Evolutionary conservation across 2,113 vertebrate genomes (phyloP).

Genomic region (Lichenostomus cassidix): DNA sequence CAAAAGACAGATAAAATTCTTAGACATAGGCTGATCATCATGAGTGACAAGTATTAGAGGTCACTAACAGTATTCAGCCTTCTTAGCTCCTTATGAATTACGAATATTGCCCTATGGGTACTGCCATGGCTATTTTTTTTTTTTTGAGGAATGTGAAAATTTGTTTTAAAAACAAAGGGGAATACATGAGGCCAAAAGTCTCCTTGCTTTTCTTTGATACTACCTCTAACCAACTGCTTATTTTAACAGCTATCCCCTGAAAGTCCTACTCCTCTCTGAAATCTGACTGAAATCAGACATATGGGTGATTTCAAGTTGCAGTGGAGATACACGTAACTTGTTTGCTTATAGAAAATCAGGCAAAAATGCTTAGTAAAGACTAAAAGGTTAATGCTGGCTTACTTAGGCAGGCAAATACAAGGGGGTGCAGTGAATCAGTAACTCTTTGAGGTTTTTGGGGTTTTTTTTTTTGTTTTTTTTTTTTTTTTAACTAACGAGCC

Average conservation of each 20-base stretch:
- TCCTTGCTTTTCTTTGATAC: neutral
- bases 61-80: neutral
- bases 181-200: neutral
- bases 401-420: neutral
- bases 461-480: no score
- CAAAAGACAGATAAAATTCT: neutral
- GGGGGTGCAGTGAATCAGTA: neutral
- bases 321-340: rapidly evolving
- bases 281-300: neutral
- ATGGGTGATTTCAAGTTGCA: neutral
- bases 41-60: neutral
- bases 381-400: neutral
- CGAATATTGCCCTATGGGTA: neutral
- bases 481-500: neutral
- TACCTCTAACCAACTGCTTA: neutral
- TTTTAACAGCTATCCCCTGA: neutral
- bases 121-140: neutral
- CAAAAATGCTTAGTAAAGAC: neutral
- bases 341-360: neutral
- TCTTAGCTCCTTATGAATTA: neutral
- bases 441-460: no score
- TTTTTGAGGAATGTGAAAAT: neutral
- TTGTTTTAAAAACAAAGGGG: neutral
- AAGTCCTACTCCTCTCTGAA: neutral
- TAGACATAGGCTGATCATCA: neutral